Evolutionary conservation across 1,140 invertebrate genomes (phyloP).

Genomic region (Spodoptera litura): DNA sequence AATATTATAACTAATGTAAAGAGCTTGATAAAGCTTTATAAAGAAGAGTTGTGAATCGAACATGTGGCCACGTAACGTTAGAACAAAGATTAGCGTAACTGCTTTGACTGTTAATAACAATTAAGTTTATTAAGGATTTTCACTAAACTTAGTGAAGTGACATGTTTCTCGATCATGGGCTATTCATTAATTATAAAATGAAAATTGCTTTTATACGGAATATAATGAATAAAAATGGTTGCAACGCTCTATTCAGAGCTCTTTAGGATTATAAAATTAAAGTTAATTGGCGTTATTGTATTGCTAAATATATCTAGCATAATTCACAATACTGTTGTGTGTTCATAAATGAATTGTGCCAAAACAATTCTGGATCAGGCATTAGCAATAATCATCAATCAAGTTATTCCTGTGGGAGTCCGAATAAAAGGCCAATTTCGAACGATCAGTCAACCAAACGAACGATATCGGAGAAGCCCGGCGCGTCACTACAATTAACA

Average conservation of each 20-base stretch:
- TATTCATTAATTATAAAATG: conserved; percentile 5
- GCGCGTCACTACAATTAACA: not conserved
- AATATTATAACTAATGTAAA: conserved; percentile 77
- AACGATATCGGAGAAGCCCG: not conserved
- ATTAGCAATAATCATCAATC: not conserved
- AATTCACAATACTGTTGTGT: not conserved
- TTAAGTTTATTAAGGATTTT: conserved; percentile 59
- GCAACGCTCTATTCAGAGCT: conserved; percentile 20
- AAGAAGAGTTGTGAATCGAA: conserved; percentile 85
- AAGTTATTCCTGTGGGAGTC: not conserved
- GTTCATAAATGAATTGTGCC: conserved; percentile 30
- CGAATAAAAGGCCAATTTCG: not conserved
- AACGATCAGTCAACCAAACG: not conserved
- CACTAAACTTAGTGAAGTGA: conserved; percentile 44
- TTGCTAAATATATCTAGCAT: conserved; percentile 10
- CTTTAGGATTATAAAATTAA: conserved; percentile 9
- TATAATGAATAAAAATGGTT: conserved; percentile 5
- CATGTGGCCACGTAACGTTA: conserved; percentile 81
- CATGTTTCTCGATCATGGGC: conserved; percentile 22
- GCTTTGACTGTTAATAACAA: conserved; percentile 63
- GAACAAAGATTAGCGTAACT: conserved; percentile 65
- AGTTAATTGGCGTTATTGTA: conserved; percentile 1
- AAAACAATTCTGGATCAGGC: conserved; percentile 29
- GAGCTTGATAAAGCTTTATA: conserved; percentile 85
- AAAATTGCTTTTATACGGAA: conserved; percentile 18